Conservation (phyloP, 2,113 vertebrate genomes). For the Pteropus alecto region DNA sequence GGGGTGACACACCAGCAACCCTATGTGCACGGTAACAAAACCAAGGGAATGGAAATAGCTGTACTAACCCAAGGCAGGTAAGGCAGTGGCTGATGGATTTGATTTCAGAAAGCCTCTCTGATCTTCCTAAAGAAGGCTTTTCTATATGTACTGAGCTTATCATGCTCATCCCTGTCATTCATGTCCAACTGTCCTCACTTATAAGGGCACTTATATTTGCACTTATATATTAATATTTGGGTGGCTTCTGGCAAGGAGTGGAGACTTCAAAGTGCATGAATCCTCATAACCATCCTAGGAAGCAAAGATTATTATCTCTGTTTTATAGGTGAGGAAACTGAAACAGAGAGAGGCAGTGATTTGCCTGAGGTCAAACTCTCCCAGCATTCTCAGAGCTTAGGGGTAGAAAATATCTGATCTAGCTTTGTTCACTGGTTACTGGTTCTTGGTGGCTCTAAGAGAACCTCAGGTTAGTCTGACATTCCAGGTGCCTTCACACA, state of each 20-base stretch:
- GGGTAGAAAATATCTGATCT: not conserved
- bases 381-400: not conserved
- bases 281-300: not conserved
- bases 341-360: not conserved
- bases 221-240: not conserved
- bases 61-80: not conserved
- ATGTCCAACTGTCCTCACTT: not conserved
- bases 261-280: not conserved
- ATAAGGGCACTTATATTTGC: not conserved
- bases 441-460: not conserved
- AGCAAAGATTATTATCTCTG: not conserved
- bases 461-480: not conserved
- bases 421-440: not conserved
- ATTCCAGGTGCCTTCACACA: not conserved
- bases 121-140: not conserved
- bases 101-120: not conserved
- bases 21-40: not conserved
- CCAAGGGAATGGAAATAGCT: not conserved
- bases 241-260: not conserved
- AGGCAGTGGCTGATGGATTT: not conserved
- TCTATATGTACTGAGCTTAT: not conserved
- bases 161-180: not conserved
- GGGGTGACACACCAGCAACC: not conserved
- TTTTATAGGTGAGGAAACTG: constrained; percentile 8
- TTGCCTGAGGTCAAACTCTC: not conserved